Conservation (phyloP, 2,888 invertebrate species). For the Cerastoderma edule region DNA sequence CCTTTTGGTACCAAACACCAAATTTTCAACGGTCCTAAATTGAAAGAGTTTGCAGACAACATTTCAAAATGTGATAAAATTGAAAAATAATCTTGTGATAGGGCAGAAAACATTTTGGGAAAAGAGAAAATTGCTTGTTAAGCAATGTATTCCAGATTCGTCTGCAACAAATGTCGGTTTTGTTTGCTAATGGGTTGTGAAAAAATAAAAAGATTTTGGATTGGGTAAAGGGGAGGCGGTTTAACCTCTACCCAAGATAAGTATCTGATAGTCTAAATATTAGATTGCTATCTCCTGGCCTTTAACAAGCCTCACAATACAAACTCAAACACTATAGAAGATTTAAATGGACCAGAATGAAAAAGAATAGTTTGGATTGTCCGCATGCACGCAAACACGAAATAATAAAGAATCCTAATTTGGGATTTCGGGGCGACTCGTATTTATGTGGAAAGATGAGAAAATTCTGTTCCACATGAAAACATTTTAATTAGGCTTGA, state of each 20-base stretch:
- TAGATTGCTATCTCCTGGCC: slow-evolving; percentile 50
- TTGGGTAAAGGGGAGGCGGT: too few relatives aligned
- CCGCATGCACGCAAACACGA: slow-evolving; percentile 52
- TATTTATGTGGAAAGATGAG: slow-evolving; percentile 42
- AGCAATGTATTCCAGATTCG: too few relatives aligned
- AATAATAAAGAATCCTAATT: slow-evolving; percentile 54
- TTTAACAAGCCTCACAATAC: slow-evolving; percentile 21
- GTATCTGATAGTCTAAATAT: slow-evolving; percentile 53
- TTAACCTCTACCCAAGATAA: slow-evolving; percentile 49
- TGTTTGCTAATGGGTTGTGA: too few relatives aligned
- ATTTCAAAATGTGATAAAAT: too few relatives aligned
- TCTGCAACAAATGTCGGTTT: too few relatives aligned
- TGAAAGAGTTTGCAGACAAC: too few relatives aligned
- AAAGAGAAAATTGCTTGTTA: too few relatives aligned
- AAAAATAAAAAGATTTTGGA: too few relatives aligned
- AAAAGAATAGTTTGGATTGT: slow-evolving; percentile 58
- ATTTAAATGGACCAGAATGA: slow-evolving; percentile 57
- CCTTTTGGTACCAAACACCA: too few relatives aligned
- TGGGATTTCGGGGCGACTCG: slow-evolving; percentile 28
- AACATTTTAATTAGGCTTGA: slow-evolving; percentile 9
- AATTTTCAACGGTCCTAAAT: too few relatives aligned
- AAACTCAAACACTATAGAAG: slow-evolving; percentile 36
- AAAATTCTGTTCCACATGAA: slow-evolving; percentile 42
- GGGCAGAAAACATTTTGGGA: too few relatives aligned
- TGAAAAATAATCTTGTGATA: too few relatives aligned